Conservation (phyloP, 1,140 invertebrate species). For the Venustaconcha ellipsiformis region DNA sequence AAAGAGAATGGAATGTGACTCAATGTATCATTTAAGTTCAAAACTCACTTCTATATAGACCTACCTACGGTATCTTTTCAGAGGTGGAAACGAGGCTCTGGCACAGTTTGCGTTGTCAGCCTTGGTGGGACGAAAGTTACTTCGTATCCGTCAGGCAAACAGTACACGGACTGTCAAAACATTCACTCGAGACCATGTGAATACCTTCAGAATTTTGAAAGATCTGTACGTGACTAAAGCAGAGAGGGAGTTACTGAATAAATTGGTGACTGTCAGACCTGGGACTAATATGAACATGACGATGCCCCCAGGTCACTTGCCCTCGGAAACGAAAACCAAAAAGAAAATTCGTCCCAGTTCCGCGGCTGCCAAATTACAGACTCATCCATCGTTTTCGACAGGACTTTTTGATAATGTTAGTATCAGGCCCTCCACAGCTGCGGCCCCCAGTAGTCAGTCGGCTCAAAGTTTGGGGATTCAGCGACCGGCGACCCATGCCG, state of each 20-base stretch:
- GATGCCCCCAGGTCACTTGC: conserved; percentile 24
- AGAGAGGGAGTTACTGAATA: conserved; percentile 13
- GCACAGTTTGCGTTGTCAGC: too few species aligned
- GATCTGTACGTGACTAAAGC: conserved; percentile 19
- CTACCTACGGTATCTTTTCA: too few species aligned
- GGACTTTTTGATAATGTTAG: conserved; percentile 51
- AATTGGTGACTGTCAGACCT: conserved; percentile 2
- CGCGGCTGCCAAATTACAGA: conserved; percentile 61
- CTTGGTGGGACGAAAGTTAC: too few species aligned
- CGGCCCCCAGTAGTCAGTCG: conserved; percentile 9
- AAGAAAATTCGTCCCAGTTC: conserved; percentile 57
- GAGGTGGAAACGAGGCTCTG: too few species aligned
- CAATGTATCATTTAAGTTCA: too few species aligned
- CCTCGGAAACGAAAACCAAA: conserved; percentile 19
- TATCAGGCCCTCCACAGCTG: conserved; percentile 52
- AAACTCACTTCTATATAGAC: too few species aligned
- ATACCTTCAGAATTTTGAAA: conserved; percentile 18
- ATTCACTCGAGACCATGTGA: too few species aligned
- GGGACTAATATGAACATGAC: too few species aligned
- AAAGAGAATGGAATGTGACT: too few species aligned
- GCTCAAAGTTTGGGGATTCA: conserved; percentile 13
- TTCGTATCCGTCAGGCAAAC: too few species aligned
- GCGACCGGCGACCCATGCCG: conserved; percentile 50
- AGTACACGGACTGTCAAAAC: too few species aligned
- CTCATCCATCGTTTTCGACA: conserved; percentile 51